Evolutionary conservation across 2,888 invertebrate species (phyloP).

Genomic region (Phortica okadai): DNA sequence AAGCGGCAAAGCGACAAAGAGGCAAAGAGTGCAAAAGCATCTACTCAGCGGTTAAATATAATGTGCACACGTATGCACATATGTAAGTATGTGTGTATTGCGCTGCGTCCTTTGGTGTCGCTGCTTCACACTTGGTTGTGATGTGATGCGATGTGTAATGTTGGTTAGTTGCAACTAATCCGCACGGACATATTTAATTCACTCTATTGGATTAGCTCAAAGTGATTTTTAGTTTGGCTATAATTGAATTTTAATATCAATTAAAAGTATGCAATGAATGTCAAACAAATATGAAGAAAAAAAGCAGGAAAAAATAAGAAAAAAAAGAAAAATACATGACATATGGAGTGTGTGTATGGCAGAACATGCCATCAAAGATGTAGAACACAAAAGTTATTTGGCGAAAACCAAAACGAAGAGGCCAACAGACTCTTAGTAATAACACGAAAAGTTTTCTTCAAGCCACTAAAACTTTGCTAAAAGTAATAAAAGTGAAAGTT

Average conservation of each 20-base stretch:
- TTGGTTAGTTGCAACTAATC: background rate
- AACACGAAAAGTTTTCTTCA: conserved; percentile 32
- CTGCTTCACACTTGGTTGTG: too few relatives aligned
- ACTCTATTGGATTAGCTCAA: background rate
- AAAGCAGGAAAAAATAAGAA: background rate
- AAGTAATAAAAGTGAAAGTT: conserved; percentile 68
- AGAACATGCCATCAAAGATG: background rate
- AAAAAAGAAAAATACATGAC: background rate
- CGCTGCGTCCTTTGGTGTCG: too few relatives aligned
- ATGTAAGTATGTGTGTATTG: too few relatives aligned
- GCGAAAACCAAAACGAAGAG: background rate
- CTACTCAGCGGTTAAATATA: too few relatives aligned
- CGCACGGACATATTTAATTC: background rate
- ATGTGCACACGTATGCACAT: too few relatives aligned
- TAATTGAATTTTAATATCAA: conserved; percentile 18
- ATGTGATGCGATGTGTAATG: background rate
- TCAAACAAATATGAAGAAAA: background rate
- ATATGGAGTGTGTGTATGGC: background rate
- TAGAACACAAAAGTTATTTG: too few relatives aligned
- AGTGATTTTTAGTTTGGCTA: background rate
- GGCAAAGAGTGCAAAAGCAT: background rate
- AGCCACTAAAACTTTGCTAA: conserved; percentile 53
- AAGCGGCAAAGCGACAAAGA: background rate
- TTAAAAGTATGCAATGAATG: background rate
- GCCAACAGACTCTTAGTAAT: background rate